These are phyloP conservation scores for Ranitomeya imitator DNA, from an alignment of 2,113 vertebrate genomes.

Conservation along the genomic window DNA sequence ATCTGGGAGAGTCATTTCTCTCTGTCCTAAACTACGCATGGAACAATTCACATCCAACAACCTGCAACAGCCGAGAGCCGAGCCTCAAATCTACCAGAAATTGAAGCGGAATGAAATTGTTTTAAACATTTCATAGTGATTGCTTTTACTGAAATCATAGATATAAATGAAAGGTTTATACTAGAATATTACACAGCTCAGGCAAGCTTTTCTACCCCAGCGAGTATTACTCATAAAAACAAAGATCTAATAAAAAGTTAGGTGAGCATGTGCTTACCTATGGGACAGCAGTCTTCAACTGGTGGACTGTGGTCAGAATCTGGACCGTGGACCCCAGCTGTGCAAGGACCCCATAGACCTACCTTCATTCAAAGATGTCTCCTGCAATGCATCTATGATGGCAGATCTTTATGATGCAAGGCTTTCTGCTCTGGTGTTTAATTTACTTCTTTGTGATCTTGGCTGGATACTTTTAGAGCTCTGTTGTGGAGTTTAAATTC, in stretches of 20 bases:
- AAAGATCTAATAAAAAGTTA: not conserved
- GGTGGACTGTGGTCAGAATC: too few species aligned
- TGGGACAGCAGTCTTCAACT: not conserved
- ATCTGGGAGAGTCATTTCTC: conserved; percentile 41
- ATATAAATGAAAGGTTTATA: not conserved
- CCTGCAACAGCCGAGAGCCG: not conserved
- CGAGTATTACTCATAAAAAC: not conserved
- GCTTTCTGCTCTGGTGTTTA: too few species aligned
- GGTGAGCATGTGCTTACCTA: not conserved
- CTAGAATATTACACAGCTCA: not conserved
- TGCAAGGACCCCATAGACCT: too few species aligned
- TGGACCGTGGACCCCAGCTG: too few species aligned
- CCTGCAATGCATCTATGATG: too few species aligned
- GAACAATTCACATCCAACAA: conserved; percentile 36
- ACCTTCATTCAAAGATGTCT: too few species aligned
- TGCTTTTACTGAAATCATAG: not conserved
- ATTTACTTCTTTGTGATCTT: too few species aligned
- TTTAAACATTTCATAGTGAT: conserved; percentile 14
- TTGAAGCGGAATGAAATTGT: conserved; percentile 27
- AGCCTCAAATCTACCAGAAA: not conserved
- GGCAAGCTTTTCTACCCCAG: not conserved
- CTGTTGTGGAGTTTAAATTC: too few species aligned
- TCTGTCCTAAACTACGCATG: conserved; percentile 45
- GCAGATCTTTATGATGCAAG: too few species aligned
- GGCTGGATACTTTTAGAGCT: too few species aligned